phyloP scores from a whole-genome alignment of 2,888 invertebrate species.

The Timema cristinae region DNA sequence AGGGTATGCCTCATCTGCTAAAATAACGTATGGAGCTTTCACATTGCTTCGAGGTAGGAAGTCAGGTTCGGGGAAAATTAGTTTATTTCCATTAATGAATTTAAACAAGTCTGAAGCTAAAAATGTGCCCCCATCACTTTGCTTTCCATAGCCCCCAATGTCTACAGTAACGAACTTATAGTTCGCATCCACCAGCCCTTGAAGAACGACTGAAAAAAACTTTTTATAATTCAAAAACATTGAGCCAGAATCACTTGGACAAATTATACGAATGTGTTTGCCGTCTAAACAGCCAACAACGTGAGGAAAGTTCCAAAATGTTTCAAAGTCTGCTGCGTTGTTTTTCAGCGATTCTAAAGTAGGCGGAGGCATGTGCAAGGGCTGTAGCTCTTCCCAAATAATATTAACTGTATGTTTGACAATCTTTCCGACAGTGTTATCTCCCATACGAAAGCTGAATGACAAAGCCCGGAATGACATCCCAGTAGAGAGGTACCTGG shows the following conservation, averaged over 20 bases:
- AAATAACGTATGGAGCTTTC: slow-evolving; percentile 11
- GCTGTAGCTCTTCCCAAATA: slow-evolving; percentile 5
- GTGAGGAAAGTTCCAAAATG: neutral
- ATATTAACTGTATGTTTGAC: slow-evolving; percentile 7
- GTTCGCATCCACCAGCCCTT: slow-evolving; percentile 9
- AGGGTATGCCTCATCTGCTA: slow-evolving; percentile 9
- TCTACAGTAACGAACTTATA: slow-evolving; percentile 2
- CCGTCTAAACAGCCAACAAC: slow-evolving; percentile 10
- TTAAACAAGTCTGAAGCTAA: slow-evolving; percentile 6
- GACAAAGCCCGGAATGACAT: slow-evolving; percentile 2
- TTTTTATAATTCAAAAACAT: slow-evolving; percentile 10
- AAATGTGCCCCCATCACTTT: slow-evolving; percentile 12
- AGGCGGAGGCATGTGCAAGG: neutral
- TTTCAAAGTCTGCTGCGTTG: too few relatives aligned
- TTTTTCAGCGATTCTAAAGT: slow-evolving; percentile 5
- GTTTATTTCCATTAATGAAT: neutral
- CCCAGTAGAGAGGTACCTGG: slow-evolving; percentile 13
- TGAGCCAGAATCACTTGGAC: slow-evolving; percentile 6
- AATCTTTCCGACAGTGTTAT: slow-evolving; percentile 10
- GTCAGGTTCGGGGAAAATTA: neutral
- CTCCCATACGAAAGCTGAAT: slow-evolving; percentile 13
- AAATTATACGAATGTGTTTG: slow-evolving; percentile 13
- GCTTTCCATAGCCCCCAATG: slow-evolving; percentile 1
- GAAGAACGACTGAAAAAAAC: neutral
- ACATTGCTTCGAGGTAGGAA: slow-evolving; percentile 10